phyloP scores from a whole-genome alignment of 2,113 vertebrate genomes.

The Chamaea fasciata region DNA sequence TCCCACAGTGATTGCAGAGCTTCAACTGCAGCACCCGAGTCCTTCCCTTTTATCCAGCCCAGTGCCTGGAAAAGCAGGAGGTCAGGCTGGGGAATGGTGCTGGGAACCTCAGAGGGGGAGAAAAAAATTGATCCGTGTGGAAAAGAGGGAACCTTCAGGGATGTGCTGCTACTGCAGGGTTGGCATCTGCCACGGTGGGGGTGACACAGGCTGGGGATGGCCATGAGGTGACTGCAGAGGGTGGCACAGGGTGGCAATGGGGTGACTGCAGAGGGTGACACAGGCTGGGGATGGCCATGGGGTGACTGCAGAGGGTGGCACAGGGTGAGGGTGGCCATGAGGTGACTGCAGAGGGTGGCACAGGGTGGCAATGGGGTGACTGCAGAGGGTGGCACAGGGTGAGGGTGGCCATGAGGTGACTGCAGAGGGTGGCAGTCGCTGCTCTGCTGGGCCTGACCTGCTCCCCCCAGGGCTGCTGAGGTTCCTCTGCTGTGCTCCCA shows the following conservation, averaged over 20 bases:
- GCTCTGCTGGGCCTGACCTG: not conserved
- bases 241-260: not conserved
- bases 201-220: rapidly evolving
- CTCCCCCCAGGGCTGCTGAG: not conserved
- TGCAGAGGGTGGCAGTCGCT: not conserved
- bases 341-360: not conserved
- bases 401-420: not conserved
- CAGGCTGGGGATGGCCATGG: too few species aligned
- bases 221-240: too few species aligned
- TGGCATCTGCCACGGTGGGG: not conserved
- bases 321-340: rapidly evolving
- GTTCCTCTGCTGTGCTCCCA: not conserved
- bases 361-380: not conserved
- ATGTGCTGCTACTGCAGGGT: not conserved
- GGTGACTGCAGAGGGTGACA: too few species aligned
- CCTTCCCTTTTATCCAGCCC: not conserved
- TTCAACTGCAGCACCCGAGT: not conserved
- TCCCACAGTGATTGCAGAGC: not conserved
- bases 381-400: not conserved
- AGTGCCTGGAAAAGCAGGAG: not conserved
- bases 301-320: not conserved
- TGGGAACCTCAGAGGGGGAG: not conserved
- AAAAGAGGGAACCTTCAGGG: not conserved
- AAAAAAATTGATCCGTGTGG: not conserved
- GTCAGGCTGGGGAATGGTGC: not conserved